These are phyloP conservation scores for Psilanteris sp. DNA, from an alignment of 1,140 invertebrate species.

Conservation along the genomic window DNA sequence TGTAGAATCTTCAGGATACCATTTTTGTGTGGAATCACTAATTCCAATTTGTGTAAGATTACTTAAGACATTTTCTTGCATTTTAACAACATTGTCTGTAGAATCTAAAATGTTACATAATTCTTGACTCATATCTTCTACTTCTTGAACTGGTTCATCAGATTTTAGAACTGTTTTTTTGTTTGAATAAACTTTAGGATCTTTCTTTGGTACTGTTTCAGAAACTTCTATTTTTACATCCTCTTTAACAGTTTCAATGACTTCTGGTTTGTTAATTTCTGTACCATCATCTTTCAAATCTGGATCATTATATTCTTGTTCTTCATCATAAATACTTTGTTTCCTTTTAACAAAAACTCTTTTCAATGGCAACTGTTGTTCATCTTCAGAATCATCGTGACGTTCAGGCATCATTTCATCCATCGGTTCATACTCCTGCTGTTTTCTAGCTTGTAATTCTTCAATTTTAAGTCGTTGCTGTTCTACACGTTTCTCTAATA, in stretches of 20 bases:
- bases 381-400: conserved; percentile 78
- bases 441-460: conserved; percentile 74
- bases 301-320: conserved; percentile 74
- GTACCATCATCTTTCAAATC: conserved; percentile 23
- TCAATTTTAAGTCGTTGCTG: conserved; percentile 78
- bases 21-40: conserved; percentile 47
- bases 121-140: conserved; percentile 76
- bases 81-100: conserved; percentile 73
- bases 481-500: conserved; percentile 74
- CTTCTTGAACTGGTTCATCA: conserved; percentile 68
- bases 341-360: conserved; percentile 78
- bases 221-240: neutral
- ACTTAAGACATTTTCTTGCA: conserved; percentile 74
- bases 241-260: neutral
- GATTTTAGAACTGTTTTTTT: conserved; percentile 72
- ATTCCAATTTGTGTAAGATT: conserved; percentile 73
- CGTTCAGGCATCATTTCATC: conserved; percentile 77
- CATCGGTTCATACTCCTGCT: conserved; percentile 73
- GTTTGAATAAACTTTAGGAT: conserved; percentile 73
- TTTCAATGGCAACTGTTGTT: conserved; percentile 76
- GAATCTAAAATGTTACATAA: conserved; percentile 75
- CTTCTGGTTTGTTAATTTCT: conserved; percentile 6
- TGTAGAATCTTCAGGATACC: conserved; percentile 15
- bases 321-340: conserved; percentile 78
- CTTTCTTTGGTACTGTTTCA: conserved; percentile 46